phyloP scores from a whole-genome alignment of 2,113 vertebrate genomes.

The Laticauda colubrina region DNA sequence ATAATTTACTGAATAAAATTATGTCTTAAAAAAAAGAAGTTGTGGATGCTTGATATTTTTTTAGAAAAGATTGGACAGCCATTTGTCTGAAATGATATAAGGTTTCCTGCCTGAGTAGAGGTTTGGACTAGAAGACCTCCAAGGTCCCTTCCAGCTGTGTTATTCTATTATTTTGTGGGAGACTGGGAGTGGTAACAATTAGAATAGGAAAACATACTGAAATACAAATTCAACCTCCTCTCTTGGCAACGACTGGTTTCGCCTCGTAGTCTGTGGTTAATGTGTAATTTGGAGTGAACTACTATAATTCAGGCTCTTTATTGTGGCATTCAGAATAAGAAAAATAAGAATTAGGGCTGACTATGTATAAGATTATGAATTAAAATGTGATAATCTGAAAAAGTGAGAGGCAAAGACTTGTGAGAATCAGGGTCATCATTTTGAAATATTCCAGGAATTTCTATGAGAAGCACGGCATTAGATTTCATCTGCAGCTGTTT shows the following conservation, averaged over 20 bases:
- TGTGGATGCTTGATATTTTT: background rate
- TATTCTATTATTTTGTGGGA: background rate
- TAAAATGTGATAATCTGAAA: background rate
- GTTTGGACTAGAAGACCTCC: background rate
- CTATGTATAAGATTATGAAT: background rate
- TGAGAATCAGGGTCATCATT: background rate
- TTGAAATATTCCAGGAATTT: background rate
- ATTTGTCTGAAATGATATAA: background rate
- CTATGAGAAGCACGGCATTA: background rate
- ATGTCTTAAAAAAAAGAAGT: background rate
- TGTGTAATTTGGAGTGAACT: background rate
- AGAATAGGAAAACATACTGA: background rate
- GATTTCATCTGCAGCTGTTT: background rate
- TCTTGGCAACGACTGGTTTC: background rate
- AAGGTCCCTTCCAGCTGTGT: background rate
- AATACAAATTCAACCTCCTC: background rate
- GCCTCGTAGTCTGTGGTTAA: background rate
- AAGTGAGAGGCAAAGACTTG: background rate
- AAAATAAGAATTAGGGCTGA: background rate
- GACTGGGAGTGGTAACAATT: background rate
- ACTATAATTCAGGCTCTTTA: background rate
- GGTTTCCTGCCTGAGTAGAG: background rate
- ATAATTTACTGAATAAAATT: no score
- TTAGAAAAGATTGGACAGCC: background rate
- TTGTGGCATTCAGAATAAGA: no score